Evolutionary conservation across 30 jellyfish, hydroid and myxozoan genomes (phyloP).

Genomic region (Catostylus mosaicus): DNA sequence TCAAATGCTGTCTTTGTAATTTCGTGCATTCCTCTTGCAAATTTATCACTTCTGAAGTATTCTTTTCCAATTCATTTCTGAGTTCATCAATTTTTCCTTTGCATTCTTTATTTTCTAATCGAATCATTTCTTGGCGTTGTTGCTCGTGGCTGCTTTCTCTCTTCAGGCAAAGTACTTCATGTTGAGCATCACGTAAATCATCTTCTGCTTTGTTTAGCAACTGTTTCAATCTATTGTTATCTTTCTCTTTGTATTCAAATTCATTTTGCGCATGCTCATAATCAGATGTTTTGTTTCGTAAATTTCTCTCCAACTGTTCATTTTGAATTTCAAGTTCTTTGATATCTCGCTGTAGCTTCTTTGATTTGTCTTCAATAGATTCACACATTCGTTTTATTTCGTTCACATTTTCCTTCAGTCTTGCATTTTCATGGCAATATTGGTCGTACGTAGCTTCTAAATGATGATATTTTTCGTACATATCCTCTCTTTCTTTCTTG

Average conservation of each 20-base stretch:
- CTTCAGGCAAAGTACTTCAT: constrained; percentile 15
- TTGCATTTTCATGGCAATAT: constrained; percentile 38
- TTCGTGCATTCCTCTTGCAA: constrained; percentile 50
- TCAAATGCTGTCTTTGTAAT: constrained; percentile 49
- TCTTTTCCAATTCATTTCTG: constrained; percentile 38
- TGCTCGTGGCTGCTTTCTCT: constrained; percentile 29
- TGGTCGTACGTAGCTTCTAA: constrained; percentile 44
- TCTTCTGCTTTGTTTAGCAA: constrained; percentile 51
- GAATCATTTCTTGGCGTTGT: constrained; percentile 26
- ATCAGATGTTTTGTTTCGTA: constrained; percentile 45
- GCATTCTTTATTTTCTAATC: constrained; percentile 38
- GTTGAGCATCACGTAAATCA: constrained; percentile 46
- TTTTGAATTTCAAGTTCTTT: constrained; percentile 46
- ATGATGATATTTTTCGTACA: constrained; percentile 48
- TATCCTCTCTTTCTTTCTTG: constrained; percentile 31
- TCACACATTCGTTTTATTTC: constrained; percentile 24
- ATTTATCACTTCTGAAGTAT: constrained; percentile 9
- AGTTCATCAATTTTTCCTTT: constrained; percentile 33
- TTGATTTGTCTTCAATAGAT: constrained; percentile 48
- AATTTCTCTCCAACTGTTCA: constrained; percentile 26
- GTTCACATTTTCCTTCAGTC: constrained; percentile 48
- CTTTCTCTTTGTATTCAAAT: constrained; percentile 47
- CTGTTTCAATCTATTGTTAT: constrained; percentile 46
- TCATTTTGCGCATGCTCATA: constrained; percentile 51
- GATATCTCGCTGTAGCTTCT: constrained; percentile 48